Evolutionary conservation across 2,797 vertebrate species (phyloP).

Genomic region (Chelidonichthys spinosus): DNA sequence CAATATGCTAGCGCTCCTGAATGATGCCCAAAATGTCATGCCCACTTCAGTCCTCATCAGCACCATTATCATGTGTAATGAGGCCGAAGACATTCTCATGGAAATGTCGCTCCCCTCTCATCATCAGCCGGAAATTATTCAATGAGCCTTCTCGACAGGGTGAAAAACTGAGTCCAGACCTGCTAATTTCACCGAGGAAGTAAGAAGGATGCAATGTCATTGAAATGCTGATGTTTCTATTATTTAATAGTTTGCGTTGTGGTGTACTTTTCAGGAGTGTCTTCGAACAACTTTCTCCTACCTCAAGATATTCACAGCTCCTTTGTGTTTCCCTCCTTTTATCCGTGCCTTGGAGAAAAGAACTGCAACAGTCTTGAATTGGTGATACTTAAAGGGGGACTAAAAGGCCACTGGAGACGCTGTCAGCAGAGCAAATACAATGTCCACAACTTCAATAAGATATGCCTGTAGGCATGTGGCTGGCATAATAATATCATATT

Average conservation of each 20-base stretch:
- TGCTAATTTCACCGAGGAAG: neutral
- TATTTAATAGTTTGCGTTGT: neutral
- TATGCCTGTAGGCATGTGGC: neutral
- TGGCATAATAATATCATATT: slow-evolving; percentile 17
- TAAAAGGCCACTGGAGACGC: neutral
- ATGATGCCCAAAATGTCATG: slow-evolving; percentile 47
- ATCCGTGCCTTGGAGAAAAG: slow-evolving; percentile 1
- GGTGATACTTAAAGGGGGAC: neutral
- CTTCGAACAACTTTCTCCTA: neutral
- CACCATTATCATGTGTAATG: slow-evolving; percentile 59
- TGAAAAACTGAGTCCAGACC: neutral
- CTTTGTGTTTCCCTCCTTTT: slow-evolving; percentile 9
- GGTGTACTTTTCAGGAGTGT: neutral
- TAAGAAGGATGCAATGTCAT: neutral
- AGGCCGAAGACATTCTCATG: slow-evolving; percentile 56
- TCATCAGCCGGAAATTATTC: slow-evolving; percentile 35
- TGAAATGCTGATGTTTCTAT: slow-evolving; percentile 2
- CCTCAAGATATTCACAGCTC: neutral
- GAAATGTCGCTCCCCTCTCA: slow-evolving; percentile 41
- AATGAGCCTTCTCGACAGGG: slow-evolving; percentile 17
- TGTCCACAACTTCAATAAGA: slow-evolving; percentile 6
- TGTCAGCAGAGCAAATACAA: slow-evolving; percentile 15
- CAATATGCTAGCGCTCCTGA: slow-evolving; percentile 54
- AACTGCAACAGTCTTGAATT: neutral
- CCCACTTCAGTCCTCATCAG: slow-evolving; percentile 51